A percentile compares a stretch with the other conserved stretches of the same genome.
Evolutionary conservation across 2,888 invertebrate species (phyloP).

Genomic region (Amphimallon solstitiale): DNA sequence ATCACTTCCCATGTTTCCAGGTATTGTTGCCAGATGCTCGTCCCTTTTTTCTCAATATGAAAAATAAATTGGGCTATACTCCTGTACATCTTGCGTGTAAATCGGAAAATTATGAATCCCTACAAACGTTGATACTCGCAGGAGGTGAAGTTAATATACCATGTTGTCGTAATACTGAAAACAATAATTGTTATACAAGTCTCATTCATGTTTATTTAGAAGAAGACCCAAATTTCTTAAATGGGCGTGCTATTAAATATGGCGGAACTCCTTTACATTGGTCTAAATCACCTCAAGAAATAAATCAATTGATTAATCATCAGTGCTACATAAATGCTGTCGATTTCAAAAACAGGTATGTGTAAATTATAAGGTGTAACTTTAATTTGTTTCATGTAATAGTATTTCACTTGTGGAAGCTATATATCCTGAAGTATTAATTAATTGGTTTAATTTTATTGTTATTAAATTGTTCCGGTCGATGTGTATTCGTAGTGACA

Average conservation of each 20-base stretch:
- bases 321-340: conserved; percentile 86
- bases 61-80: conserved; percentile 84
- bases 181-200: conserved; percentile 56
- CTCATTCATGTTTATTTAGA: conserved; percentile 80
- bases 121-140: conserved; percentile 81
- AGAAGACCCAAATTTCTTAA: conserved; percentile 75
- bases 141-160: conserved; percentile 88
- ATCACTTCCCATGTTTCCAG: too few species aligned
- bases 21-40: conserved; percentile 62
- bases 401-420: too few species aligned
- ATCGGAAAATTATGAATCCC: conserved; percentile 87
- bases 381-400: too few species aligned
- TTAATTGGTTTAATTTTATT: too few species aligned
- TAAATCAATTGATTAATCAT: conserved; percentile 82
- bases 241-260: conserved; percentile 86
- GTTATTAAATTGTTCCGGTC: too few species aligned
- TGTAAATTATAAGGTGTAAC: not conserved
- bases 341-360: conserved; percentile 76
- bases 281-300: conserved; percentile 84
- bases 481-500: too few species aligned
- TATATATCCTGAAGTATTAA: too few species aligned
- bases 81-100: conserved; percentile 87
- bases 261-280: conserved; percentile 94
- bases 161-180: conserved; percentile 64
- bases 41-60: conserved; percentile 71